Percentiles rank a stretch among this genome's conserved stretches.
Conservation (phyloP, 1,140 invertebrate genomes). For the Drosophila serrata region DNA sequence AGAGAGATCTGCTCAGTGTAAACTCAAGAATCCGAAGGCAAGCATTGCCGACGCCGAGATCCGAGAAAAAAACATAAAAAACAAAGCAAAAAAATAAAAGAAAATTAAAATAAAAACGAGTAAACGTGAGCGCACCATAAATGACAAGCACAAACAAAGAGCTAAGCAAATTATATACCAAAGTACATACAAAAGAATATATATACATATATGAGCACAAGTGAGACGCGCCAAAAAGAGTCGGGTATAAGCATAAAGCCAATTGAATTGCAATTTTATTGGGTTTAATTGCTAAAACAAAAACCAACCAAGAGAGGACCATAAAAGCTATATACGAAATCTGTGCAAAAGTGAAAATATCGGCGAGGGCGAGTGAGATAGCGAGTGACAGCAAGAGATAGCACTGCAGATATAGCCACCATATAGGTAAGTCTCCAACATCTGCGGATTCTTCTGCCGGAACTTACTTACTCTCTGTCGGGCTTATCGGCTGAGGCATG, state of each 20-base stretch:
- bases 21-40: conserved; percentile 30
- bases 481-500: conserved; percentile 4
- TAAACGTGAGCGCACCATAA: conserved; percentile 40
- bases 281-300: conserved; percentile 49
- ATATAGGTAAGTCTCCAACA: conserved; percentile 25
- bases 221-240: conserved; percentile 21
- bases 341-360: conserved; percentile 26
- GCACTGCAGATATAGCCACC: conserved; percentile 15
- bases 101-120: conserved; percentile 30
- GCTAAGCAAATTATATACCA: conserved; percentile 12
- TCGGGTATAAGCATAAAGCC: conserved; percentile 16
- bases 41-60: conserved; percentile 32
- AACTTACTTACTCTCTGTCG: conserved; percentile 6
- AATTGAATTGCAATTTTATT: conserved; percentile 50
- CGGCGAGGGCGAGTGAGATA: background rate
- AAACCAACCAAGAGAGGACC: conserved; percentile 5
- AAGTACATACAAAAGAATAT: conserved; percentile 12
- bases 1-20: conserved; percentile 43
- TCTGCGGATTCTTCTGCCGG: conserved; percentile 5
- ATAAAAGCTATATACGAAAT: conserved; percentile 20
- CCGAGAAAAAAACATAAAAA: conserved; percentile 34
- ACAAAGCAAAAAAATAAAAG: conserved; percentile 8
- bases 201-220: conserved; percentile 13
- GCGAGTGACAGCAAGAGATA: conserved; percentile 22
- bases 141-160: conserved; percentile 33